phyloP scores from a whole-genome alignment of 2,888 invertebrate genomes.

The Tachina lurida region DNA sequence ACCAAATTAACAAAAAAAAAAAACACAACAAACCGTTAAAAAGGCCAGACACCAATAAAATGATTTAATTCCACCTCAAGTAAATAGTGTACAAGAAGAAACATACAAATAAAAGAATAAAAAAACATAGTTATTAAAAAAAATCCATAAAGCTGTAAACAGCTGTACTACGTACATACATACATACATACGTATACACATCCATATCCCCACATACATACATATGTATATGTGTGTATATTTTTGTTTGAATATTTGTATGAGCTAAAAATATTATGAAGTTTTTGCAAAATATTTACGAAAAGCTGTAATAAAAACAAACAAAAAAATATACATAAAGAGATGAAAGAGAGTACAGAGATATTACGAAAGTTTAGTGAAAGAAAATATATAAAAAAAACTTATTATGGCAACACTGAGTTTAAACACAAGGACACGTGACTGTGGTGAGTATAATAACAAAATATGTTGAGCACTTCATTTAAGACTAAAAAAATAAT shows the following conservation, averaged over 20 bases:
- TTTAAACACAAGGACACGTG: slow-evolving; percentile 21
- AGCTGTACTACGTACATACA: not conserved
- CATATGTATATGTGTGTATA: not conserved
- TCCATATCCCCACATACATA: not conserved
- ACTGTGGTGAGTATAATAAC: slow-evolving; percentile 32
- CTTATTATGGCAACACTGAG: slow-evolving; percentile 35
- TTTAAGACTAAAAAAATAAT: not conserved
- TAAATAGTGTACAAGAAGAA: not conserved
- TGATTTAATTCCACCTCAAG: slow-evolving; percentile 56
- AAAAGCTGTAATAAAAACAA: slow-evolving; percentile 21
- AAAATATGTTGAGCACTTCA: not conserved
- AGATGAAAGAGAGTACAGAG: not conserved
- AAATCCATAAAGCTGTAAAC: not conserved
- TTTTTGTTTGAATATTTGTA: not conserved
- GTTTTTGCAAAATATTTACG: slow-evolving; percentile 52
- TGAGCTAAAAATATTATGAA: not conserved
- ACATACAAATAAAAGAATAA: not conserved
- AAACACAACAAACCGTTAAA: slow-evolving; percentile 46
- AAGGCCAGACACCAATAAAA: slow-evolving; percentile 19
- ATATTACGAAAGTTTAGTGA: not conserved
- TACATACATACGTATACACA: not conserved
- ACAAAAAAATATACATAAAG: not conserved
- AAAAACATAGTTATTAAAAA: not conserved
- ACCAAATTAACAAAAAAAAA: not conserved
- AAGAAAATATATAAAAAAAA: not conserved